phyloP scores from a whole-genome alignment of 2,888 invertebrate genomes.

The Bombylius discolor region DNA sequence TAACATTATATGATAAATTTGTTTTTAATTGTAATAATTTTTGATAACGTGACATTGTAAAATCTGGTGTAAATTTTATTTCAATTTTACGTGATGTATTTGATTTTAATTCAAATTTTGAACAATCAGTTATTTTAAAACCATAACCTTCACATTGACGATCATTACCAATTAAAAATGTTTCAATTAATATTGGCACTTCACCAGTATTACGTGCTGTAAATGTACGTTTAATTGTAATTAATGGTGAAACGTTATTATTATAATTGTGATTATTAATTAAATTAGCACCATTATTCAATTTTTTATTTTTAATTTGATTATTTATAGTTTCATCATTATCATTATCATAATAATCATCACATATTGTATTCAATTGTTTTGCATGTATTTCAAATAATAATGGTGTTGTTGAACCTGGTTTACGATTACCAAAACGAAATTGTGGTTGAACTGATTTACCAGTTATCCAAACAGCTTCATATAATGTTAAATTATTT shows the following conservation, averaged over 20 bases:
- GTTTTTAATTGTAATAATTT: slow-evolving; percentile 48
- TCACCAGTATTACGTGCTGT: slow-evolving; percentile 83
- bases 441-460: slow-evolving; percentile 78
- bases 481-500: slow-evolving; percentile 87
- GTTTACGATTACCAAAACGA: slow-evolving; percentile 74
- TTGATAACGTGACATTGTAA: slow-evolving; percentile 62
- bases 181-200: slow-evolving; percentile 62
- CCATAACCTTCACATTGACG: slow-evolving; percentile 64
- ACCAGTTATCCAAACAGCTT: slow-evolving; percentile 69
- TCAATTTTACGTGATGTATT: slow-evolving; percentile 66
- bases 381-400: slow-evolving; percentile 60
- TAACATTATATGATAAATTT: slow-evolving; percentile 46
- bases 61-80: slow-evolving; percentile 80
- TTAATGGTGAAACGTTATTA: background rate
- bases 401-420: slow-evolving; percentile 61
- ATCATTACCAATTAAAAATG: slow-evolving; percentile 50
- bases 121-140: slow-evolving; percentile 63
- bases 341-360: slow-evolving; percentile 18
- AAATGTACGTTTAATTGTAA: slow-evolving; percentile 59
- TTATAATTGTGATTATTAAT: too few species aligned
- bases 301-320: background rate
- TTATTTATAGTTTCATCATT: slow-evolving; percentile 4
- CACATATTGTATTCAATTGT: slow-evolving; percentile 43
- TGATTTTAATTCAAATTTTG: slow-evolving; percentile 53
- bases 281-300: background rate